These are phyloP conservation scores for Lepus europaeus DNA, from an alignment of 2,113 vertebrate species.

Conservation along the genomic window DNA sequence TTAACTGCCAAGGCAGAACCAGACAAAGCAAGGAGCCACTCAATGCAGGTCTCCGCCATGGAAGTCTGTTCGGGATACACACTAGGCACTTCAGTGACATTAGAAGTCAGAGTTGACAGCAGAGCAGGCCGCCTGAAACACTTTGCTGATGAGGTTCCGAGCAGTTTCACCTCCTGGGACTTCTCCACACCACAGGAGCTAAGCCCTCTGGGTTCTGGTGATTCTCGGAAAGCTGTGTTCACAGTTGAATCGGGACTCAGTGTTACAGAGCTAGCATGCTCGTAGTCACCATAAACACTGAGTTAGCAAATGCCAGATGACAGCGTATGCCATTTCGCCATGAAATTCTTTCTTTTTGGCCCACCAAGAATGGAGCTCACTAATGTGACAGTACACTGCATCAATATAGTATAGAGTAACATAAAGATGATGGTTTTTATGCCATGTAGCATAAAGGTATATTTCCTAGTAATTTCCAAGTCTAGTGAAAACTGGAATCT, in stretches of 20 bases:
- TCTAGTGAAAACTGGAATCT: conserved; percentile 52
- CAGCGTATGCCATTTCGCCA: background rate
- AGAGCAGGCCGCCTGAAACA: background rate
- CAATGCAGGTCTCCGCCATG: too few relatives aligned
- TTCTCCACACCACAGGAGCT: background rate
- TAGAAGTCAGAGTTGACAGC: background rate
- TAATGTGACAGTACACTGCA: background rate
- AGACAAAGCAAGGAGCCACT: too few relatives aligned
- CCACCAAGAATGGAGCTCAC: conserved; percentile 39
- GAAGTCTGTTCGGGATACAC: background rate
- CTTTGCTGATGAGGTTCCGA: background rate
- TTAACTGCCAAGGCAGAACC: too few relatives aligned
- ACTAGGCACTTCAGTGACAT: background rate
- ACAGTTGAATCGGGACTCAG: conserved; percentile 49
- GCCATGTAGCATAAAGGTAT: background rate
- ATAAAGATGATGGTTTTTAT: conserved; percentile 36
- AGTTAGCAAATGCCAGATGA: conserved; percentile 39
- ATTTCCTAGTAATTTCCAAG: conserved; percentile 38
- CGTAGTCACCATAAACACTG: background rate
- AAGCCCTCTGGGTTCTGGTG: background rate
- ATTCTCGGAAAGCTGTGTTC: background rate
- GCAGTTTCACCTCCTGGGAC: background rate
- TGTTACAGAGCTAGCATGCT: background rate
- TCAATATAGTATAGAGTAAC: conserved; percentile 52
- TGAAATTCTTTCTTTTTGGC: background rate